Base-by-base conservation (phyloP, 1,140 invertebrate species). In the Drosophila fuyamai region DNA sequence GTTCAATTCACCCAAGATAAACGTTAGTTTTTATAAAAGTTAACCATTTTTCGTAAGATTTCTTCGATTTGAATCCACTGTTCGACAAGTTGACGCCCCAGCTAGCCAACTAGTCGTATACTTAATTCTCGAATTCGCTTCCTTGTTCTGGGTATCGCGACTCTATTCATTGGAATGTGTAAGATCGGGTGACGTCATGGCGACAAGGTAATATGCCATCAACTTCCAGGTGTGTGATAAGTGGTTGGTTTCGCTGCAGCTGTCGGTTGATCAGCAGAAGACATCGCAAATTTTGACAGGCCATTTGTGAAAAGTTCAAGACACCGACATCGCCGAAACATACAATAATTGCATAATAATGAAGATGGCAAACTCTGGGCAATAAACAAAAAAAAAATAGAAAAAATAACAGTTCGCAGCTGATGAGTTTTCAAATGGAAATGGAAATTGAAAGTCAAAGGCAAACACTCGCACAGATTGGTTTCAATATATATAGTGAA, bases 381-480 rank as follows among this genome's bases (percentile, higher is more conserved):
- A 61, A 51, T 48, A 40, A 35, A 51, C 48, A 43, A 43, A 27
- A 32, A 8, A 51, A 62, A 41, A 48, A 27, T 8, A 1, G 8
- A 32, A 32, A 32, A 32, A 51, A 55, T 38, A 50, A 14, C 60
- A 44, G 40, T 56, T 56, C 50, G 66, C 41, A 55, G 66, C 57
- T 78, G 70, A 76, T 79, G 76, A 76, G 75, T 77, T 77, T 77
- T 77, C 76, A 79, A 80, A 79, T 79, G 78, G 58, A 71, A 71
- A 32, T 59, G 50, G 67, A 82, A 81, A 86, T 84, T 74, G 62
- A 89, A 77, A 89, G 70, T 79, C 54, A 77, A 89, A 83, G 76
- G 43, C 68, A 89, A 86, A 89, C 72, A 77, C 68, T 79, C 50
- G 44, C 54, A 55, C 54, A 57, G 63, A 70, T 58, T 35, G 65